Evolutionary conservation across 2,113 vertebrate genomes (phyloP).

Genomic region (human (Homo sapiens)): DNA sequence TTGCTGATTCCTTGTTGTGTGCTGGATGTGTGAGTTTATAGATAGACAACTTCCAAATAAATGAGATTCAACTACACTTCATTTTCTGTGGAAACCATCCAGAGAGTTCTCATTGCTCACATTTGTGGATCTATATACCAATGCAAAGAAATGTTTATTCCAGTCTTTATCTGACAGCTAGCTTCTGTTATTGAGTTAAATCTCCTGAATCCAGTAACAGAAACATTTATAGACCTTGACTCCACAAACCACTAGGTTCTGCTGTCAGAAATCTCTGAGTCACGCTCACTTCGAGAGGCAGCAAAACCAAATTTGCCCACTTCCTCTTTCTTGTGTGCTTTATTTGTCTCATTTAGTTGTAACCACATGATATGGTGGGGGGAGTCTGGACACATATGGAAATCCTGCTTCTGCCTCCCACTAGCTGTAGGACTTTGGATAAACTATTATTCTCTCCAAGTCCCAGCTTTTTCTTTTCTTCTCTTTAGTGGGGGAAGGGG

Average conservation of each 20-base stretch:
- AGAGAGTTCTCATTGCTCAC: neutral
- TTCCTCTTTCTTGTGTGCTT: slow-evolving; percentile 48
- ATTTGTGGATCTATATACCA: neutral
- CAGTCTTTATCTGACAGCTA: neutral
- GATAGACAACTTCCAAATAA: neutral
- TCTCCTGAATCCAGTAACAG: neutral
- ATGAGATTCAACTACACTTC: neutral
- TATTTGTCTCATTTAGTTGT: slow-evolving; percentile 52
- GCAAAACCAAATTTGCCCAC: neutral
- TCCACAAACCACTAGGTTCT: neutral
- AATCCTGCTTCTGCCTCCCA: neutral
- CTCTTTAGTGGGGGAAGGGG: too few species aligned
- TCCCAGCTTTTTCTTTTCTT: neutral
- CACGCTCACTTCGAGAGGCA: slow-evolving; percentile 27
- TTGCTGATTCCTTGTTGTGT: neutral
- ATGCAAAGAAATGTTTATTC: neutral
- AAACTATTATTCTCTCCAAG: neutral
- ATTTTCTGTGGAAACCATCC: neutral
- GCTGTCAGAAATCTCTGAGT: slow-evolving; percentile 57
- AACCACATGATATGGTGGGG: neutral
- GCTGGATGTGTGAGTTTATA: neutral
- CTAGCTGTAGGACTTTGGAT: neutral
- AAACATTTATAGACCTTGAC: neutral
- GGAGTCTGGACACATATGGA: neutral
- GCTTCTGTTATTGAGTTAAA: neutral